Base-by-base conservation (phyloP, 1,140 invertebrate genomes). In the Aleiodes sp. region DNA sequence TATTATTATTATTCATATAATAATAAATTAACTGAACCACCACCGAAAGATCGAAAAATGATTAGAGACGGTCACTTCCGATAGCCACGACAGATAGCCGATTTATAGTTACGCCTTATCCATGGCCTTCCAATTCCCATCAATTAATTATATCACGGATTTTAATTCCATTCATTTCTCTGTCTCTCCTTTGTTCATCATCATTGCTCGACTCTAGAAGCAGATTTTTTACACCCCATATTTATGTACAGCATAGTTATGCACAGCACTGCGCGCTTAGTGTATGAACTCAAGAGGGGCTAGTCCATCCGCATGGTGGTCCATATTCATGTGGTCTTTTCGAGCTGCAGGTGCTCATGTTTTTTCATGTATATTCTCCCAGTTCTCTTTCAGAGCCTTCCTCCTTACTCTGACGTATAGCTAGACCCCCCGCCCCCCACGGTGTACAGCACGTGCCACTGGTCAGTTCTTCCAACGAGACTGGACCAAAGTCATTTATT, bases 371-470 rank as follows among this genome's bases (percentile, higher is more conserved):
- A 56, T 56, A 10, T 28, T 21, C 1, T 21, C 19, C 24, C 24
- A 10, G 6, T 56, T 16, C n/a, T 21, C 28, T 28, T 56, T 56
- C 10, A 56, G 4, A 10, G 10, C 52, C 19, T 21, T 10, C 24
- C 24, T 56, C 21, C 21, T 56, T 52, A 4, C n/a, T 21, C n/a
- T 39, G 10, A 9, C 7, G 14, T 28, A 12, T 31, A 65, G 29
- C 63, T 65, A 39, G 39, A 52, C 9, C 41, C 8, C 35, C 35
- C 2, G 9, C 8, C n/a, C 9, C 41, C 8, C 35, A 14, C 2
- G 9, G 39, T 43, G 10, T 65, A 39, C 28, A 46, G 37, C 41
- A 65, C 63, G 63, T 65, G 63, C 63, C 63, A 43, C 21, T 46
- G 63, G 63, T 65, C 41, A 65, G 28, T 46, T 65, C 24, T 56